Percentiles rank a stretch among this genome's conserved stretches.
Conservation (phyloP, 2,797 vertebrate genomes). For the Siniperca scherzeri region DNA sequence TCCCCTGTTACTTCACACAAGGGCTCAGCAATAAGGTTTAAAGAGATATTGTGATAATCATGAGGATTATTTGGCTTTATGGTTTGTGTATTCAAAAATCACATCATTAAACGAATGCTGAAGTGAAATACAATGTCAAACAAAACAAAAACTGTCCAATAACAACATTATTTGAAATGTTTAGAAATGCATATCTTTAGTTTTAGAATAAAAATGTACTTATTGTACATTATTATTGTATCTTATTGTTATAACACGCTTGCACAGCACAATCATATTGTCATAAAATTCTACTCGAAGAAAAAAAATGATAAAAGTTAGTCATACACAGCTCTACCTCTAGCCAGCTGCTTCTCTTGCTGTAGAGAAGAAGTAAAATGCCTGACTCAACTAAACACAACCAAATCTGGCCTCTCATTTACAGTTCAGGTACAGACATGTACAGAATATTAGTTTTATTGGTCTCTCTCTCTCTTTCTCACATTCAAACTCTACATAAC, state of each 20-base stretch:
- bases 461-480: not conserved
- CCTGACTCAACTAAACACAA: not conserved
- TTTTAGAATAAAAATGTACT: too few relatives aligned
- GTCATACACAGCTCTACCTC: not conserved
- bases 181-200: too few relatives aligned
- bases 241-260: too few relatives aligned
- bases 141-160: not conserved
- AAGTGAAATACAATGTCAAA: not conserved
- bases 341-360: not conserved
- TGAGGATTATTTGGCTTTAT: not conserved
- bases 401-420: not conserved
- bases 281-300: not conserved
- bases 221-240: too few relatives aligned
- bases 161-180: not conserved
- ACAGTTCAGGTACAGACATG: not conserved
- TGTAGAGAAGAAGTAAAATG: not conserved
- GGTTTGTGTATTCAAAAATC: not conserved
- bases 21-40: not conserved
- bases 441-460: not conserved
- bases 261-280: not conserved
- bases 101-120: not conserved
- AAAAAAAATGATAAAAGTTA: not conserved
- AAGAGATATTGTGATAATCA: not conserved
- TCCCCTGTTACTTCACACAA: constrained; percentile 5
- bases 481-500: not conserved